phyloP scores from a whole-genome alignment of 2,888 invertebrate species.

The Tenthredo distinguenda region DNA sequence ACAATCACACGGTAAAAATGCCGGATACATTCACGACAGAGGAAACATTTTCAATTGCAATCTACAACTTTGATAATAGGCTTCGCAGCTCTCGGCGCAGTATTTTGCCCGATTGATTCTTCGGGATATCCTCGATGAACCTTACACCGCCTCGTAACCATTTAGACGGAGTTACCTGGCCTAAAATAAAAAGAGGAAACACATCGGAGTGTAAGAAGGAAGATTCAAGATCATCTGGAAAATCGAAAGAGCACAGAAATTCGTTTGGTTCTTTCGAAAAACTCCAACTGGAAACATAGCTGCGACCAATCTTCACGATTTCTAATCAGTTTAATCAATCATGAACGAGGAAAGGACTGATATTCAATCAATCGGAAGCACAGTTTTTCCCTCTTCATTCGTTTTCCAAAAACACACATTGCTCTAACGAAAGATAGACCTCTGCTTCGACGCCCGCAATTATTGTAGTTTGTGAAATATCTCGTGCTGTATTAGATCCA shows the following conservation, averaged over 20 bases:
- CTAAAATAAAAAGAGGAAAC: conserved; percentile 67
- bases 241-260: neutral
- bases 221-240: neutral
- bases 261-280: neutral
- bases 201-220: neutral
- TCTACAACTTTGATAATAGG: conserved; percentile 59
- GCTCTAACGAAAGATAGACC: neutral
- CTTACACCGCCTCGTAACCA: conserved; percentile 87
- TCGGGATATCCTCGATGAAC: conserved; percentile 88
- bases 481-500: neutral
- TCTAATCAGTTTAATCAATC: neutral
- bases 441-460: neutral
- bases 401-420: neutral
- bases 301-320: neutral
- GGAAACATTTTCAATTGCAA: neutral
- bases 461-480: neutral
- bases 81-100: conserved; percentile 82
- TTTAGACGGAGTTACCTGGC: conserved; percentile 86
- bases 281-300: neutral
- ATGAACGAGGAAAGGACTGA: neutral
- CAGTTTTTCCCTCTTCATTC: neutral
- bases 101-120: conserved; percentile 89
- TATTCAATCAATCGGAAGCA: neutral
- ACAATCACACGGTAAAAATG: neutral
- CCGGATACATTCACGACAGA: neutral